Percentiles rank a stretch among this genome's conserved stretches.
Evolutionary conservation across 2,113 vertebrate genomes (phyloP).

Genomic region (Aptenodytes forsteri): DNA sequence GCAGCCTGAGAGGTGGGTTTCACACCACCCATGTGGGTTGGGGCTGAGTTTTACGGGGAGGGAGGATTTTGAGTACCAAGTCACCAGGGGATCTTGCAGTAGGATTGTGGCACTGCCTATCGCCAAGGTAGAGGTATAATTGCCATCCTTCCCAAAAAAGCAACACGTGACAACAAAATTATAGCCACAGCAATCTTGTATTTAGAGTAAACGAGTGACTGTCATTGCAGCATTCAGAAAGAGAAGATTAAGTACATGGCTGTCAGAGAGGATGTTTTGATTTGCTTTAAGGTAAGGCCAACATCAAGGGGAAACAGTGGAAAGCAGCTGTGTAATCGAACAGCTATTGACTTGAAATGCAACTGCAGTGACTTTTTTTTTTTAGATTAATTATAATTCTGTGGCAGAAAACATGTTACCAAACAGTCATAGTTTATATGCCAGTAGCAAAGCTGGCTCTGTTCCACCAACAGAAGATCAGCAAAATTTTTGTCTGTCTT

Average conservation of each 20-base stretch:
- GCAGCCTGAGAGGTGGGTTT: neutral
- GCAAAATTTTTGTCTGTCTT: neutral
- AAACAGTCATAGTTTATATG: rapidly evolving
- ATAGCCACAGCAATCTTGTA: neutral
- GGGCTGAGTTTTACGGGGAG: neutral
- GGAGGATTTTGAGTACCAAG: neutral
- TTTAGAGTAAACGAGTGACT: neutral
- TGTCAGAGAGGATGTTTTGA: neutral
- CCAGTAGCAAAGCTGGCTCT: neutral
- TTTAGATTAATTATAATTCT: neutral
- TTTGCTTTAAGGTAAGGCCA: neutral
- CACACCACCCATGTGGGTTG: rapidly evolving
- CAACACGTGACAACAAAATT: neutral
- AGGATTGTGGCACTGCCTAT: neutral
- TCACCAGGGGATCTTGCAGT: neutral
- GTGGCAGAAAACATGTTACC: neutral
- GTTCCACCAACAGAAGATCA: neutral
- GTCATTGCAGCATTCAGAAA: neutral
- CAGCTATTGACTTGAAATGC: neutral
- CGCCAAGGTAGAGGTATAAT: neutral
- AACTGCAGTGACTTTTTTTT: neutral
- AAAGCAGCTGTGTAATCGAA: neutral
- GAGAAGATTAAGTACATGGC: neutral
- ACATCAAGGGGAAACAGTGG: neutral
- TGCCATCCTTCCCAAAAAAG: constrained; percentile 6